These are phyloP conservation scores for Halichoeres trimaculatus DNA, from an alignment of 2,113 vertebrate genomes.

Conservation along the genomic window DNA sequence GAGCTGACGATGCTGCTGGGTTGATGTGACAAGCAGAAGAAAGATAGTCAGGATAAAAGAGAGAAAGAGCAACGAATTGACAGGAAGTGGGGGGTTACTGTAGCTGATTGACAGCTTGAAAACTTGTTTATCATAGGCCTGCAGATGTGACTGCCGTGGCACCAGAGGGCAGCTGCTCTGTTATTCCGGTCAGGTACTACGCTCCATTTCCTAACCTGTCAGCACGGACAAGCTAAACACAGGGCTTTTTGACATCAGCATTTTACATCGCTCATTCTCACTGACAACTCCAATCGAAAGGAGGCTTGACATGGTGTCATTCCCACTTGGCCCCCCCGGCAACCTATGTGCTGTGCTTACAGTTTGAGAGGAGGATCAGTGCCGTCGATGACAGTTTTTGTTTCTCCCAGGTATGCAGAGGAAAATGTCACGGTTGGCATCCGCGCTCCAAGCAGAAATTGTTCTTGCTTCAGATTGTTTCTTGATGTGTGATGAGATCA, in stretches of 20 bases:
- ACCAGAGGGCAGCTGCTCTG: conserved; percentile 60
- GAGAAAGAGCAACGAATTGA: not conserved
- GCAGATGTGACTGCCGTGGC: conserved; percentile 60
- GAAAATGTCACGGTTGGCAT: conserved; percentile 49
- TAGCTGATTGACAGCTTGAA: conserved; percentile 66
- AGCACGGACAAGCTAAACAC: conserved; percentile 79
- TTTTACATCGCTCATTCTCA: conserved; percentile 76
- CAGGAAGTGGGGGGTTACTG: not conserved
- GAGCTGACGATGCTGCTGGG: conserved; percentile 8
- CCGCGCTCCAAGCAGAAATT: not conserved
- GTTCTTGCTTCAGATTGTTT: conserved; percentile 8
- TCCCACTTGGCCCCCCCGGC: conserved; percentile 44
- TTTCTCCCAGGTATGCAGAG: conserved; percentile 46
- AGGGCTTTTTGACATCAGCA: conserved; percentile 74
- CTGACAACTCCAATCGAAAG: conserved; percentile 76
- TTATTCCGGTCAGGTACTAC: conserved; percentile 75
- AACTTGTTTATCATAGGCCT: conserved; percentile 64
- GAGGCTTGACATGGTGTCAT: conserved; percentile 61
- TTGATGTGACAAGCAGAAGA: conserved; percentile 30
- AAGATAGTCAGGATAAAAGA: not conserved
- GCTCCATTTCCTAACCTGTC: conserved; percentile 80
- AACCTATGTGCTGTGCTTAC: conserved; percentile 50
- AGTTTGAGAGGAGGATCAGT: conserved; percentile 52
- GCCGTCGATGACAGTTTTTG: conserved; percentile 40
- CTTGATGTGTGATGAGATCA: conserved; percentile 1